Conservation (phyloP, 2,113 vertebrate genomes). For the Riparia riparia region DNA sequence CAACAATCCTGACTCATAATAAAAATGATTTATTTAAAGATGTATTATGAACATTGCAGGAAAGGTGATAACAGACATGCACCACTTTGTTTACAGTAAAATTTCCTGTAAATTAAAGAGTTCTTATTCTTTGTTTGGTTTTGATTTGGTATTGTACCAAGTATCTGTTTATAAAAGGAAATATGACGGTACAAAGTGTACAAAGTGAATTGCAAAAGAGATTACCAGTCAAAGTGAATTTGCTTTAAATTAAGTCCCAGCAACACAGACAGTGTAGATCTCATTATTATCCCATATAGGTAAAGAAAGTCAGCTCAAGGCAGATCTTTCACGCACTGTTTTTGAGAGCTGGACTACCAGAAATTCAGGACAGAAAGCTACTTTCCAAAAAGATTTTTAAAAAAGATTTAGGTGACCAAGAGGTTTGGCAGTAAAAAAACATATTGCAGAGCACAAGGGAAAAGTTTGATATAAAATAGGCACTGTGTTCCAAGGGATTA, state of each 20-base stretch:
- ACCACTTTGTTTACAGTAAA: slow-evolving; percentile 17
- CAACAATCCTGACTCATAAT: slow-evolving; percentile 21
- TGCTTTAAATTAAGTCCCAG: slow-evolving; percentile 31
- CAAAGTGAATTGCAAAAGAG: slow-evolving; percentile 2
- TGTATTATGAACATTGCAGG: slow-evolving; percentile 53
- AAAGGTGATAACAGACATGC: slow-evolving; percentile 47
- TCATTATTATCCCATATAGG: neutral
- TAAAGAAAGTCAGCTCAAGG: neutral
- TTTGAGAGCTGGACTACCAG: neutral
- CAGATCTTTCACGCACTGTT: neutral
- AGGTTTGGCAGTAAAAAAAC: neutral
- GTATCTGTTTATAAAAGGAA: slow-evolving; percentile 60
- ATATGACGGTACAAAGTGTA: neutral
- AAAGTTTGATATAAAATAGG: neutral
- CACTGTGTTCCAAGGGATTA: neutral
- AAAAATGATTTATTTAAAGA: slow-evolving; percentile 56
- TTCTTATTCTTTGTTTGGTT: slow-evolving; percentile 46
- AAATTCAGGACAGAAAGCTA: neutral
- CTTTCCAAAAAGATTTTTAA: neutral
- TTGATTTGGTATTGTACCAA: slow-evolving; percentile 45
- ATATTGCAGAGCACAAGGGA: neutral
- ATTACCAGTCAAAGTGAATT: slow-evolving; percentile 8
- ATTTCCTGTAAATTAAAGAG: slow-evolving; percentile 50
- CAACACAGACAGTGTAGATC: neutral
- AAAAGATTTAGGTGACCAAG: neutral